Percentiles rank a stretch among this genome's conserved stretches.
Conservation (phyloP, 2,797 vertebrate species). For the Fundulus diaphanus region DNA sequence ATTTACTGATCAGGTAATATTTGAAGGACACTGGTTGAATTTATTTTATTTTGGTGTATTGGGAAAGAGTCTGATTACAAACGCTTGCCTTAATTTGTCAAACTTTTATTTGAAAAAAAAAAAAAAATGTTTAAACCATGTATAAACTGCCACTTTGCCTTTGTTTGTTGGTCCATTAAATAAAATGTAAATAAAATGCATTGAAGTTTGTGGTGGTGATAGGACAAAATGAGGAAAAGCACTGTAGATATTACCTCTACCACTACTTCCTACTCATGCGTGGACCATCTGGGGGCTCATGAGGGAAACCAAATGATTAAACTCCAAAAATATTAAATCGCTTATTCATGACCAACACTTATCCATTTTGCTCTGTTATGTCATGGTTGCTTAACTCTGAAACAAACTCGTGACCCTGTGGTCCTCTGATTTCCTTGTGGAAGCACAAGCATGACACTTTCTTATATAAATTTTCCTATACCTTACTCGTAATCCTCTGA, state of each 20-base stretch:
- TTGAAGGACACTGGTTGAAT: too few species aligned
- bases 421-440: constrained; percentile 19
- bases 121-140: too few species aligned
- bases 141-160: too few species aligned
- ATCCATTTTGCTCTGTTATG: constrained; percentile 16
- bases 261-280: not conserved
- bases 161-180: not conserved
- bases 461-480: not conserved
- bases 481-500: not conserved
- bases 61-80: too few species aligned
- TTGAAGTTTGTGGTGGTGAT: not conserved
- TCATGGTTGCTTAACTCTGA: constrained; percentile 19
- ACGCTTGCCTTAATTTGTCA: too few species aligned
- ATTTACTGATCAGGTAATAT: too few species aligned
- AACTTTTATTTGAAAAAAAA: too few species aligned
- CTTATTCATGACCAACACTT: constrained; percentile 9
- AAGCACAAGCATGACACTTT: not conserved
- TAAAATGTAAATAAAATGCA: not conserved
- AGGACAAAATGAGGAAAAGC: not conserved
- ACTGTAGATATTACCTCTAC: not conserved
- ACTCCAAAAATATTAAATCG: not conserved
- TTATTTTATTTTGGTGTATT: too few species aligned
- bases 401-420: constrained; percentile 28
- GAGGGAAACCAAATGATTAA: not conserved
- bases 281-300: not conserved